These are phyloP conservation scores for Phrynocephalus forsythii DNA, from an alignment of 2,797 vertebrate genomes.

Conservation along the genomic window DNA sequence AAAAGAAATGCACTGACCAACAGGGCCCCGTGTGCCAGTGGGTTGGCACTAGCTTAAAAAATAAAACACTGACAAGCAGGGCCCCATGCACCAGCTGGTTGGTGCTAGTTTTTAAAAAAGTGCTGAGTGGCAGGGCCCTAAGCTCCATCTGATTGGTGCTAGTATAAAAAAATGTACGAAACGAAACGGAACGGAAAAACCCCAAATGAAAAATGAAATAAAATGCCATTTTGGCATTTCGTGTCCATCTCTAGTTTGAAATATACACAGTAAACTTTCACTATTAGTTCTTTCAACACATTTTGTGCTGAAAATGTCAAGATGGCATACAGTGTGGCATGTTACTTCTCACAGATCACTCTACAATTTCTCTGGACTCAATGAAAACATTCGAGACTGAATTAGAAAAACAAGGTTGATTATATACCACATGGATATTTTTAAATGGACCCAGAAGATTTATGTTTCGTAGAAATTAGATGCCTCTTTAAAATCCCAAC, in stretches of 20 bases:
- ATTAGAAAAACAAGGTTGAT: slow-evolving; percentile 1
- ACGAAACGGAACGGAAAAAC: no score
- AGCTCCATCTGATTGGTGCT: no score
- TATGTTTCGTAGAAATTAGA: neutral
- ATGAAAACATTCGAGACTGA: slow-evolving; percentile 9
- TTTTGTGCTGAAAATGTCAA: neutral
- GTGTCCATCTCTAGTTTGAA: neutral
- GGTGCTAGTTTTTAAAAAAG: no score
- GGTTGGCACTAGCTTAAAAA: no score
- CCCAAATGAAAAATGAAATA: no score
- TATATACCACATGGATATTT: neutral
- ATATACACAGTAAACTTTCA: neutral
- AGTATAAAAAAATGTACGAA: no score
- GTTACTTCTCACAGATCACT: neutral
- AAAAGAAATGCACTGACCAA: no score
- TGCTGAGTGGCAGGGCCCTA: no score
- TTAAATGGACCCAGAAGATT: neutral
- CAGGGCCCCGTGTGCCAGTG: no score
- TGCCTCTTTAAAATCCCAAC: slow-evolving; percentile 17
- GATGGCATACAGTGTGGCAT: neutral
- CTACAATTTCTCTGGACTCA: neutral
- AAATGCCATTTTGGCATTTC: no score
- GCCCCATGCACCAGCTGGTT: no score
- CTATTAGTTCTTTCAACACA: slow-evolving; percentile 16
- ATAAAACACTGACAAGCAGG: no score